Percentiles rank a stretch among this genome's conserved stretches.
Conservation (phyloP, 2,888 invertebrate species). For the Linnaemya vulpina region DNA sequence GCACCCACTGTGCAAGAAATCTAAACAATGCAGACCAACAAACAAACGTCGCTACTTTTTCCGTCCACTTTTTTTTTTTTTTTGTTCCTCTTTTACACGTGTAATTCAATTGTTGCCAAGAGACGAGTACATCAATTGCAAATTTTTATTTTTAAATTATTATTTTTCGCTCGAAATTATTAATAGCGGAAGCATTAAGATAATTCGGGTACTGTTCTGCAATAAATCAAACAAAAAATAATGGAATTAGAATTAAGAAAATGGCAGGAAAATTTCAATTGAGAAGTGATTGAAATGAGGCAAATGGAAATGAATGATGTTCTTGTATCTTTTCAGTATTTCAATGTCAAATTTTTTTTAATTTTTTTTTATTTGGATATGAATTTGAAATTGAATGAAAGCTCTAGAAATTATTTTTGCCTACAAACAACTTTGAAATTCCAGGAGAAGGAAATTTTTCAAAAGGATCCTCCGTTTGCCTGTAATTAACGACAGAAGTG, state of each 20-base stretch:
- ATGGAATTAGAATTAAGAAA: conserved; percentile 6
- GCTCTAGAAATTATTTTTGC: too few species aligned
- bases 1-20: conserved; percentile 61
- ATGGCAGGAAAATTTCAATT: neutral
- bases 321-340: too few species aligned
- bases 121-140: conserved; percentile 3
- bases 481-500: too few species aligned
- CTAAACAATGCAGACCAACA: neutral
- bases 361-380: too few species aligned
- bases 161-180: conserved; percentile 19
- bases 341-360: too few species aligned
- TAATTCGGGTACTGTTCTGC: neutral
- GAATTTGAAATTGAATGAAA: too few species aligned
- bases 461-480: too few species aligned
- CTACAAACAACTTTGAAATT: too few species aligned
- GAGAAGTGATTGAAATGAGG: neutral
- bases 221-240: conserved; percentile 28
- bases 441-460: too few species aligned
- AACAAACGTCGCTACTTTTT: conserved; percentile 8
- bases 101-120: conserved; percentile 33
- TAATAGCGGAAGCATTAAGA: conserved; percentile 53
- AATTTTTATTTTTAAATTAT: conserved; percentile 19
- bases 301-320: neutral
- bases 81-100: conserved; percentile 7
- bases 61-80: neutral